Base-by-base conservation (phyloP, 1,140 invertebrate species). In the Nasonia giraulti region DNA sequence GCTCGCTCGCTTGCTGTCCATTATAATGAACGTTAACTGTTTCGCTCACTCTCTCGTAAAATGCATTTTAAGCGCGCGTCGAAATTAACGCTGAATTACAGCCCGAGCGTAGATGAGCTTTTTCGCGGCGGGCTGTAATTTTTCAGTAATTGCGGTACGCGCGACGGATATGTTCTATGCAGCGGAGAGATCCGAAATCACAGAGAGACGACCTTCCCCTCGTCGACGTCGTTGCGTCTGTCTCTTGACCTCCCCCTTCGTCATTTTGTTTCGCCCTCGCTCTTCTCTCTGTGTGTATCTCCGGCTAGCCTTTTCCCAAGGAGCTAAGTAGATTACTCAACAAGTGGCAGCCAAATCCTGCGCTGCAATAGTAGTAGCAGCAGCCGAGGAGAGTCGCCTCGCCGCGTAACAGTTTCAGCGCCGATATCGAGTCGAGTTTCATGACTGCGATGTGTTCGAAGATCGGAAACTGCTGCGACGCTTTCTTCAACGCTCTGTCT, bases 251-350 rank as follows among this genome's bases (percentile, higher is more conserved):
- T 37, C 5, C 33, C 68, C 23, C 23, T 0, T 62, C 17, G 37
- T 62, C 47, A 47, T 44, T 84, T 80, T 80, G 23, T 75, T 75
- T 84, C 17, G 68, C 31, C 69, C 62, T 69, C 6, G 44, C 31
- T 44, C 50, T 31, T 69, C 31, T 44, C 50, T 31, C 6, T 31
- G 68, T 27, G 11, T 11, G 20, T 10, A 11, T 33, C 37, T 17
- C 74, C 37, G 17, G 17, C 62, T 74, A 23, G 27, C 47, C 68
- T 87, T 87, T 90, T 89, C 87, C 89, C 89, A 85, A 87, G 86
- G 84, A 91, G 90, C 89, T 91, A 93, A 93, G 91, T 91, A 93
- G 91, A 93, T 93, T 92, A 92, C 91, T 93, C 91, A 93, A 93
- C 91, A 93, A 92, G 92, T 93, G 91, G 91, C 89, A 90, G 89